Evolutionary conservation across 1,140 invertebrate genomes (phyloP), one percentile per base, ranked within the genome.

Genomic region (Drosophila bocki): DNA sequence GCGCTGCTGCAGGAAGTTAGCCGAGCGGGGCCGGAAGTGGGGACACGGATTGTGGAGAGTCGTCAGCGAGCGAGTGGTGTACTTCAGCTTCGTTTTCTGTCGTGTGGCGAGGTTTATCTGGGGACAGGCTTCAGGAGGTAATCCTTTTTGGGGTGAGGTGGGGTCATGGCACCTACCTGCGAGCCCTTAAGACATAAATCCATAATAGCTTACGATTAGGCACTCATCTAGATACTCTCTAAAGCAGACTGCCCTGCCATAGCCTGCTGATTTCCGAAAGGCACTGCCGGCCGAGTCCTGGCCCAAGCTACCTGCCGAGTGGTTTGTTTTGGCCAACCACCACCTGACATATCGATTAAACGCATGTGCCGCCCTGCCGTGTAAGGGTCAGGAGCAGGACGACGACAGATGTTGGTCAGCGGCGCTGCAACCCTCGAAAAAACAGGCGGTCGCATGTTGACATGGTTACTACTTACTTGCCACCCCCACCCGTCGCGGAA

Each of bases 181-280:
- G 91, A 92, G 61, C 91, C 91, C 62, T 72, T 64, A 19, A 92
- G 83, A 91, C 91, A 78, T 88, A 92, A 86, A 91, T 92, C 91
- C 91, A 92, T 92, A 83, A 86, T 92, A 91, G 63, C 65, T 63
- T 42, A 17, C 29, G 59, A 51, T 47, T 19, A 5, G 22, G 37
- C 67, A 26, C 82, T 78, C 82, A 90, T 85, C 76, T 64, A 70
- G 48, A 41, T 56, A 39, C 41, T 51, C 59, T 61, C 39, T 26
- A 33, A 48, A 44, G 58, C 61, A 51, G 84, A 84, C 69, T 64
- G 77, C 33, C 62, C 60, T 45, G 68, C 59, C 84, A 90, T 64
- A 70, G 84, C 84, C 84, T 84, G 83, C 84, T 87, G 65, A 64
- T 41, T 77, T 58, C 41, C 26, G 9, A 57, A 19, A 11, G 22